A percentile compares a stretch with the other conserved stretches of the same genome.
Evolutionary conservation across 2,888 invertebrate species (phyloP).

Genomic region (Amblyjoppa proteus): DNA sequence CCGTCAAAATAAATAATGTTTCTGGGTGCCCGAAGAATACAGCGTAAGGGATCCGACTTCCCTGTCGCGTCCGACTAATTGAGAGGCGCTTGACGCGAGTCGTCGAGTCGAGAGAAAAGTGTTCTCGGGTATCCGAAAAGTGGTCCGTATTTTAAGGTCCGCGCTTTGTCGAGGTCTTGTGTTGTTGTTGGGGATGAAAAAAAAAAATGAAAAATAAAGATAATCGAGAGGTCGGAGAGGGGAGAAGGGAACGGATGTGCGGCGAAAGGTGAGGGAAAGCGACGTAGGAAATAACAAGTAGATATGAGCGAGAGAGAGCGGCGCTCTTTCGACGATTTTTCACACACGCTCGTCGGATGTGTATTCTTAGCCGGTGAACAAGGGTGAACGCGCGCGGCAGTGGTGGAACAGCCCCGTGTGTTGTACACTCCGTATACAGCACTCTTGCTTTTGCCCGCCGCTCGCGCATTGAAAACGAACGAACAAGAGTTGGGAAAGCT

Average conservation of each 20-base stretch:
- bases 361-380: constrained; percentile 76
- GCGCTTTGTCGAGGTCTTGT: background rate
- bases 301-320: constrained; percentile 48
- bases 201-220: constrained; percentile 1
- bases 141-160: background rate
- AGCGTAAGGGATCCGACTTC: constrained; percentile 11
- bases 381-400: constrained; percentile 81
- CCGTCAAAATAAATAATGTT: no score
- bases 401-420: constrained; percentile 25
- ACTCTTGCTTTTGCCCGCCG: constrained; percentile 24
- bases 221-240: background rate
- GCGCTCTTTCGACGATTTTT: constrained; percentile 17
- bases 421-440: constrained; percentile 22
- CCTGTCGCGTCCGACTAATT: constrained; percentile 12
- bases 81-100: constrained; percentile 13
- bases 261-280: background rate
- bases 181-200: constrained; percentile 1
- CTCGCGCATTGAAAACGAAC: constrained; percentile 41
- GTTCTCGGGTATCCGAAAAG: background rate
- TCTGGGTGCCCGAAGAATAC: background rate
- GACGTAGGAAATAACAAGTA: constrained; percentile 14
- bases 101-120: background rate
- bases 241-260: background rate
- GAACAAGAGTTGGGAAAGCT: constrained; percentile 30
- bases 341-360: background rate